Percentiles rank a stretch among this genome's conserved stretches.
phyloP scores from a whole-genome alignment of 1,140 invertebrate species.

The Brevipalpus yothersi region DNA sequence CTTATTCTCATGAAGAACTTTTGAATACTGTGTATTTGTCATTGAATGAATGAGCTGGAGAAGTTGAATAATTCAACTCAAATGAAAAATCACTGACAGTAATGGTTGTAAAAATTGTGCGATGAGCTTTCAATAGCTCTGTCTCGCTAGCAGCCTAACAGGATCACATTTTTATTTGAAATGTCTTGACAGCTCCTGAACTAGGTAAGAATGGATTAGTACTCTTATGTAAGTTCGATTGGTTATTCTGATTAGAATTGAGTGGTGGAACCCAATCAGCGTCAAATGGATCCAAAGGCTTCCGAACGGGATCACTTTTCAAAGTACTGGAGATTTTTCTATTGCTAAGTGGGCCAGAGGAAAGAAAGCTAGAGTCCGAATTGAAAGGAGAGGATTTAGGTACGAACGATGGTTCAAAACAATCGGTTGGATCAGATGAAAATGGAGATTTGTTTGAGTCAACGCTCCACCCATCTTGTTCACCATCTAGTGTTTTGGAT shows the following conservation, averaged over 20 bases:
- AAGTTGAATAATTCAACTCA: too few species aligned
- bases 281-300: slow-evolving; percentile 43
- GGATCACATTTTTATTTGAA: slow-evolving; percentile 29
- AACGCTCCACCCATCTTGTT: slow-evolving; percentile 7
- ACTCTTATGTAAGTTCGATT: slow-evolving; percentile 1
- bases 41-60: too few species aligned
- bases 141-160: background rate
- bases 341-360: slow-evolving; percentile 3
- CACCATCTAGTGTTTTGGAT: slow-evolving; percentile 8
- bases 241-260: slow-evolving; percentile 14
- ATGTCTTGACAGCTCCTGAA: slow-evolving; percentile 23
- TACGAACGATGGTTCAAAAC: too few species aligned
- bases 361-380: background rate
- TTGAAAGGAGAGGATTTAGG: too few species aligned
- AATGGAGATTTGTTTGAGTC: slow-evolving; percentile 1
- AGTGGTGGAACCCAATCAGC: slow-evolving; percentile 49
- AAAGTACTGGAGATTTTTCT: slow-evolving; percentile 8
- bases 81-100: too few species aligned
- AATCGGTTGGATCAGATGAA: slow-evolving; percentile 8
- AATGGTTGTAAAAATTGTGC: too few species aligned
- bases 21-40: too few species aligned
- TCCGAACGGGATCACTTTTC: slow-evolving; percentile 15
- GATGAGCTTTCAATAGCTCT: too few species aligned
- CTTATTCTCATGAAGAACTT: too few species aligned
- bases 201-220: slow-evolving; percentile 25